Base-by-base conservation (phyloP, 1,140 invertebrate genomes). In the Papilio helenus region DNA sequence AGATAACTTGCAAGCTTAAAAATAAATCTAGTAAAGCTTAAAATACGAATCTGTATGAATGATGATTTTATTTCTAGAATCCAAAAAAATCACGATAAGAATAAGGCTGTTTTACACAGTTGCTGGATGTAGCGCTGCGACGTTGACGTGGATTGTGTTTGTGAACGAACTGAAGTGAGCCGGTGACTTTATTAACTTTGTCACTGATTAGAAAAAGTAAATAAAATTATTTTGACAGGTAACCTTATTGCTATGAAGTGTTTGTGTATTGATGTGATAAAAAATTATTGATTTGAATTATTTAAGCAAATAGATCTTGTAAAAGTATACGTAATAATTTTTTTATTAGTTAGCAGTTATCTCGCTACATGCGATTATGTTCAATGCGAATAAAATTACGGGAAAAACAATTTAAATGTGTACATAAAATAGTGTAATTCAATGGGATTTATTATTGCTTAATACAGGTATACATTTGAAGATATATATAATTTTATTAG, bases 211-310 rank as follows among this genome's bases (percentile, higher is more conserved):
- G 79, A 84, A 85, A 86, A 84, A 85, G 58, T 83, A 80, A 87
- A 87, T 81, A 85, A 86, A 84, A 82, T 80, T 83, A 82, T 79
- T 78, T 83, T 89, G 87, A 87, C 87, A 89, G 88, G 85, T 89
- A 89, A 86, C 86, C 84, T 87, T 74, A 68, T 79, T 61, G 12
- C 10, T 73, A 51, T 73, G 20, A 73, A 46, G n/a, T 73, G 20
- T 49, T 44, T 8, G 42, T 51, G 23, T 46, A 51, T 74, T 74
- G 14, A 49, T 74, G 39, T 74, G 44, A 74, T 74, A 44, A 74
- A 74, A 29, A 68, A 18, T 61, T 29, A 68, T 68, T 68, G 61
- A 68, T 68, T 68, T 68, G 26, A 68, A 68, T 29, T 68, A 68
- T 29, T 68, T 29, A 29, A 16, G 23, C 23, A 29, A 68, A 34